A percentile compares a stretch with the other conserved stretches of the same genome.
Evolutionary conservation across 2,113 vertebrate species (phyloP).

Genomic region (Panthera tigris): DNA sequence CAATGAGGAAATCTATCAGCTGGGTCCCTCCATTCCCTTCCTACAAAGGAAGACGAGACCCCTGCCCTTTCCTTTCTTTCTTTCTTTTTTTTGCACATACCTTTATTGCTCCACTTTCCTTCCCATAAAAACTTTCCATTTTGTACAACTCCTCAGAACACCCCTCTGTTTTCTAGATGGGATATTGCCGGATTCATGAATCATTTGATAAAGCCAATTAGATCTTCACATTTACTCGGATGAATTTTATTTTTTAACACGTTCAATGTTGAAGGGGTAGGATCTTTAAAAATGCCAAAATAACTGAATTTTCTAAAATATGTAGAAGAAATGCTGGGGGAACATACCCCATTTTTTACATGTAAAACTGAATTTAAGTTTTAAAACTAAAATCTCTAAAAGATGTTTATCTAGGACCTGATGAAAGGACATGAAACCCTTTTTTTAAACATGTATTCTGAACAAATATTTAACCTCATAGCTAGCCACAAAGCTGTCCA

Average conservation of each 20-base stretch:
- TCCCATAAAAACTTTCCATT: not conserved
- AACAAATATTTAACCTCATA: not conserved
- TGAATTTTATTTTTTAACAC: not conserved
- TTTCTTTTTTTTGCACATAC: not conserved
- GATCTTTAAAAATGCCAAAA: not conserved
- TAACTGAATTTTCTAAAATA: not conserved
- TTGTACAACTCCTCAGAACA: not conserved
- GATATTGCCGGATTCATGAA: not conserved
- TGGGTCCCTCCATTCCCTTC: not conserved
- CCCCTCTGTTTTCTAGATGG: not conserved
- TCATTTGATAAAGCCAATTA: not conserved
- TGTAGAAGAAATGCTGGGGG: not conserved
- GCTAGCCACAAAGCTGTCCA: not conserved
- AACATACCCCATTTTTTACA: not conserved
- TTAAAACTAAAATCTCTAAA: slow-evolving; percentile 18
- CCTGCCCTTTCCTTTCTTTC: not conserved
- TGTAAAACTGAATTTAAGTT: not conserved
- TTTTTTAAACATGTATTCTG: not conserved
- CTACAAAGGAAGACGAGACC: not conserved
- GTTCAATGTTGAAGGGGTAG: not conserved
- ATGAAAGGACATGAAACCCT: slow-evolving; percentile 10
- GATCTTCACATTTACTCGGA: not conserved
- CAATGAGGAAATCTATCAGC: not conserved
- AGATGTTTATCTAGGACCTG: not conserved
- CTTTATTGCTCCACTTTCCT: not conserved